Evolutionary conservation across 2,888 invertebrate species (phyloP).

Genomic region (Epicampocera succincta): DNA sequence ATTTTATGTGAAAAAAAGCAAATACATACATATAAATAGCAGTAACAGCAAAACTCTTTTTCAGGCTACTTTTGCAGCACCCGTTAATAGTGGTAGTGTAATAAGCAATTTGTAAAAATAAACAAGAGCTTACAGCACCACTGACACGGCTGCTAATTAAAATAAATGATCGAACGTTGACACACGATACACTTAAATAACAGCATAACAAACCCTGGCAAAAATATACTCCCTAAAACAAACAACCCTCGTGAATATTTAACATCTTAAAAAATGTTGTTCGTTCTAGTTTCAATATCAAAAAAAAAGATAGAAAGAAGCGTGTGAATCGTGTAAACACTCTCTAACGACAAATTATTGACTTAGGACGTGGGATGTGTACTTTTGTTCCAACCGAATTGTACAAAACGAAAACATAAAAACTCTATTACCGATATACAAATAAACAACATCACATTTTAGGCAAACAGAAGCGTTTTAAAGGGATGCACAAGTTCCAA

Average conservation of each 20-base stretch:
- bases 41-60: too few relatives aligned
- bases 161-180: constrained; percentile 73
- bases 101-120: constrained; percentile 21
- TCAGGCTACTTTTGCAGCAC: background rate
- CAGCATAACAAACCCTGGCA: constrained; percentile 5
- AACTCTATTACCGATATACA: background rate
- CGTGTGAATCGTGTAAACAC: constrained; percentile 61
- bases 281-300: constrained; percentile 33
- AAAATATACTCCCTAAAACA: constrained; percentile 21
- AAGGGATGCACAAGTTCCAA: constrained; percentile 29
- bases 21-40: too few relatives aligned
- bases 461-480: constrained; percentile 1
- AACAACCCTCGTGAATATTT: constrained; percentile 62
- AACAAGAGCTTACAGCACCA: constrained; percentile 63
- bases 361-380: constrained; percentile 57
- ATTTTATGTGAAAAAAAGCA: too few relatives aligned
- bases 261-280: background rate
- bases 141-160: constrained; percentile 73
- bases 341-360: constrained; percentile 62
- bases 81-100: background rate
- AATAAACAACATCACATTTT: constrained; percentile 8
- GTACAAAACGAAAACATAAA: background rate
- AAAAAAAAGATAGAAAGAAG: constrained; percentile 42
- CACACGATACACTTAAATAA: constrained; percentile 52
- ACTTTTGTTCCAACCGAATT: background rate